phyloP scores from a whole-genome alignment of 2,888 invertebrate species.

The Drosophila meridiana region DNA sequence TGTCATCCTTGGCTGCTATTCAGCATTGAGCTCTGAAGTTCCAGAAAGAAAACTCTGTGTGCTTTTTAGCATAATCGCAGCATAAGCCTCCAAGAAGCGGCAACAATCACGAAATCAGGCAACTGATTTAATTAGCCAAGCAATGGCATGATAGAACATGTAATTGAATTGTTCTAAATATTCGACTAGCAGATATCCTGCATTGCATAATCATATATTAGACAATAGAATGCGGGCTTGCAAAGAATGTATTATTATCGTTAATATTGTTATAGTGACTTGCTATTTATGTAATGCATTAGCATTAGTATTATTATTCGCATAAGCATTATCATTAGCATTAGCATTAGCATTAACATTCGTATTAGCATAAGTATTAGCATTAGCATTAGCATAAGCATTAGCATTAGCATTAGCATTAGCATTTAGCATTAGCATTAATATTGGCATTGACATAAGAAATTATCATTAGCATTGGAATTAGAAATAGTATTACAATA shows the following conservation, averaged over 20 bases:
- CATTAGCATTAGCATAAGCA: not conserved
- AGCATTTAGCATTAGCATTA: too few species aligned
- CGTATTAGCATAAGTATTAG: not conserved
- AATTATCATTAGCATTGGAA: too few species aligned
- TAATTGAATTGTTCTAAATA: not conserved
- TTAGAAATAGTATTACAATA: too few species aligned
- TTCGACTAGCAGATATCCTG: not conserved
- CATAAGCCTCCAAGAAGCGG: slow-evolving; percentile 32
- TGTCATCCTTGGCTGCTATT: slow-evolving; percentile 11
- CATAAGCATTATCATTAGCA: not conserved
- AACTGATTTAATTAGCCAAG: slow-evolving; percentile 56
- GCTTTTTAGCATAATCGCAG: slow-evolving; percentile 38
- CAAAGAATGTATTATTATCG: too few species aligned
- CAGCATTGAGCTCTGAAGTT: slow-evolving; percentile 21
- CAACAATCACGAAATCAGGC: slow-evolving; percentile 53
- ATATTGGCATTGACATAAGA: too few species aligned
- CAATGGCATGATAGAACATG: not conserved
- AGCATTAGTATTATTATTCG: not conserved
- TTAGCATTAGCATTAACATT: not conserved
- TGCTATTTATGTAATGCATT: not conserved
- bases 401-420: not conserved
- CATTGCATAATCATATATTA: not conserved
- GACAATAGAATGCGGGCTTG: too few species aligned
- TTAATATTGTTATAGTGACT: not conserved
- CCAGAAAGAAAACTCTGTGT: slow-evolving; percentile 8